A percentile compares a stretch with the other conserved stretches of the same genome.
Evolutionary conservation across 1,140 invertebrate genomes (phyloP).

Genomic region (Drosophila nigromelanica): DNA sequence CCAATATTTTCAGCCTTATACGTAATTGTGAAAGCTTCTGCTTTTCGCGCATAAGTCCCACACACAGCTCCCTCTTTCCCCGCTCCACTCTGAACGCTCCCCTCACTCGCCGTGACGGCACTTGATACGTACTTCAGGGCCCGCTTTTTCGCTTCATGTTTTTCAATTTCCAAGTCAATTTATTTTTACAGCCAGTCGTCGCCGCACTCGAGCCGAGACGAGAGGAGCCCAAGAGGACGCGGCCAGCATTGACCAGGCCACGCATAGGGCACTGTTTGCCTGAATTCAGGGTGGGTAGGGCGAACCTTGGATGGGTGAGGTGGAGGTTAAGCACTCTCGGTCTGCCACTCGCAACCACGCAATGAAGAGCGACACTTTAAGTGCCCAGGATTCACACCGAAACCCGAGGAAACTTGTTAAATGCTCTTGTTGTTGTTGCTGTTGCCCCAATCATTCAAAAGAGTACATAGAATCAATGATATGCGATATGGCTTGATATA

Average conservation of each 20-base stretch:
- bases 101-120: slow-evolving; percentile 6
- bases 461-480: slow-evolving; percentile 25
- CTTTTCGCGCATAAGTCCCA: slow-evolving; percentile 13
- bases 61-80: too few species aligned
- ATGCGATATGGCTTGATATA: slow-evolving; percentile 40
- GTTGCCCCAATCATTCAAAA: slow-evolving; percentile 36
- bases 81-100: not conserved
- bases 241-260: slow-evolving; percentile 51
- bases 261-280: slow-evolving; percentile 24
- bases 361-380: slow-evolving; percentile 77
- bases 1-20: slow-evolving; percentile 46
- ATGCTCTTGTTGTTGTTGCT: slow-evolving; percentile 18
- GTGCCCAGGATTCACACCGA: slow-evolving; percentile 45
- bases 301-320: not conserved
- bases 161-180: slow-evolving; percentile 82
- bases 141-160: slow-evolving; percentile 41
- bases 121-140: slow-evolving; percentile 42
- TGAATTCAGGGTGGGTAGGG: too few species aligned
- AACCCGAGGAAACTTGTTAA: slow-evolving; percentile 51
- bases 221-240: slow-evolving; percentile 53
- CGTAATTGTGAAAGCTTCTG: slow-evolving; percentile 39
- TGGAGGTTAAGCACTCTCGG: slow-evolving; percentile 38
- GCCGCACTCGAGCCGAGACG: slow-evolving; percentile 49
- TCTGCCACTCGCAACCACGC: slow-evolving; percentile 44
- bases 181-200: slow-evolving; percentile 73